phyloP scores from a whole-genome alignment of 2,113 vertebrate species.

The Cyanistes caeruleus region DNA sequence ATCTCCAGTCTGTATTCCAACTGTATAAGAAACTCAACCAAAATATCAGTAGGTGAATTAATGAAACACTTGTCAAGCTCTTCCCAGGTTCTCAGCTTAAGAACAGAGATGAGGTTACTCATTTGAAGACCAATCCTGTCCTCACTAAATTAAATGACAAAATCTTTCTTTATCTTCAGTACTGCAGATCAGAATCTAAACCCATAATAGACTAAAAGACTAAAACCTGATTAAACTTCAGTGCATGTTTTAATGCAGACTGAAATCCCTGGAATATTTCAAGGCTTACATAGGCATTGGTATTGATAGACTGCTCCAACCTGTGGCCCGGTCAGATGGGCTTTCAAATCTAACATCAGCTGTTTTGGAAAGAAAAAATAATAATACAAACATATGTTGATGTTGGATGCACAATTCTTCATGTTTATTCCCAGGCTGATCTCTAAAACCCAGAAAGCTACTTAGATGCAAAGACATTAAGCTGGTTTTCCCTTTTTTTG shows the following conservation, averaged over 20 bases:
- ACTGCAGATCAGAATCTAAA: not conserved
- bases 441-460: not conserved
- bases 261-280: not conserved
- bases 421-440: not conserved
- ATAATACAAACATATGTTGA: not conserved
- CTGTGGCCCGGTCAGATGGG: not conserved
- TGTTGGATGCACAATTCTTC: not conserved
- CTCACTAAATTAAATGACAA: not conserved
- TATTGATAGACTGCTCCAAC: not conserved
- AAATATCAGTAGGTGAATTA: not conserved
- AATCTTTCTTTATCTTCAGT: not conserved
- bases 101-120: not conserved
- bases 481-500: not conserved
- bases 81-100: not conserved
- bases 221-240: not conserved
- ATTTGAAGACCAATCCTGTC: not conserved
- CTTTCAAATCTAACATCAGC: not conserved
- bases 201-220: not conserved
- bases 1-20: not conserved
- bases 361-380: not conserved
- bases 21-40: not conserved
- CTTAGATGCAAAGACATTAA: not conserved
- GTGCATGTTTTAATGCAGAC: not conserved
- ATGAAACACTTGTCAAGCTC: slow-evolving; percentile 16
- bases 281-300: accelerated